phyloP scores from a whole-genome alignment of 2,113 vertebrate genomes.

The Paramisgurnus dabryanus region DNA sequence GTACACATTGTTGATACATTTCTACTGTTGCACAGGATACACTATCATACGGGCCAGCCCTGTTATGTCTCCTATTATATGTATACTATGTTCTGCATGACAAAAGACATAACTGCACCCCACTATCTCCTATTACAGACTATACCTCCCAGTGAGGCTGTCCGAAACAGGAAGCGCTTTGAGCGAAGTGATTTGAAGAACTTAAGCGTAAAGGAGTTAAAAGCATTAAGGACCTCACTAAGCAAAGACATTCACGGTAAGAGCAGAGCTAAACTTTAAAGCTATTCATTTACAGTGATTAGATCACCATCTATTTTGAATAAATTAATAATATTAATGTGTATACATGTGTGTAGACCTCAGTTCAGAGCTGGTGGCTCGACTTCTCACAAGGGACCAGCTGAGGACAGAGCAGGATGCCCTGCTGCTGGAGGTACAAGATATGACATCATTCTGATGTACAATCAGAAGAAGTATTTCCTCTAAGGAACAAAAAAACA shows the following conservation, averaged over 20 bases:
- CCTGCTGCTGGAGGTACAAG: constrained; percentile 80
- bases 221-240: constrained; percentile 61
- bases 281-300: neutral
- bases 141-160: constrained; percentile 38
- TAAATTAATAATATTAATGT: constrained; percentile 20
- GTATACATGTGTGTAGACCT: constrained; percentile 63
- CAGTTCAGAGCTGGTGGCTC: constrained; percentile 76
- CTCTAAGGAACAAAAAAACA: constrained; percentile 6
- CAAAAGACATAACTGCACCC: neutral
- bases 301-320: neutral
- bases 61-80: neutral
- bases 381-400: constrained; percentile 75
- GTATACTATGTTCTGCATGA: neutral
- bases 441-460: constrained; percentile 73
- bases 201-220: constrained; percentile 65
- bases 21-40: too few relatives aligned
- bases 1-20: too few relatives aligned
- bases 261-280: neutral
- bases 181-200: constrained; percentile 59
- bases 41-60: too few relatives aligned
- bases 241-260: constrained; percentile 74
- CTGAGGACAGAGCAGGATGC: constrained; percentile 80
- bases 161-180: constrained; percentile 47
- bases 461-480: constrained; percentile 22
- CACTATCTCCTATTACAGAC: constrained; percentile 29